phyloP scores from a whole-genome alignment of 2,888 invertebrate genomes.

The Lathronympha strigana region DNA sequence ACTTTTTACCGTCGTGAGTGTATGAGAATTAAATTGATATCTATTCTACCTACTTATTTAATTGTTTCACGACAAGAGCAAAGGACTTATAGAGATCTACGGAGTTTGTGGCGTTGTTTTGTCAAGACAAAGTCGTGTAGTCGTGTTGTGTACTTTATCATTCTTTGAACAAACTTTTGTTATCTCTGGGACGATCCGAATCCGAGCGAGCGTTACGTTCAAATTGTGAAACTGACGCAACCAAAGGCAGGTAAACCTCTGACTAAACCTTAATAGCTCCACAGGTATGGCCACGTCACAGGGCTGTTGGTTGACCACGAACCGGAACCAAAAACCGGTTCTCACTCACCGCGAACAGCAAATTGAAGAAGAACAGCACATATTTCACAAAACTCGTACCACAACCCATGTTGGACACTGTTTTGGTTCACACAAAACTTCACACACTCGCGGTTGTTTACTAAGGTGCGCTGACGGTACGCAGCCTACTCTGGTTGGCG shows the following conservation, averaged over 20 bases:
- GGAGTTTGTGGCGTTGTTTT: not conserved
- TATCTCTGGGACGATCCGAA: constrained; percentile 1
- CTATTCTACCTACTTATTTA: no score
- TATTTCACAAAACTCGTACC: constrained; percentile 92
- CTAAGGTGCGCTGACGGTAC: constrained; percentile 51
- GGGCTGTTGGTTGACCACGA: constrained; percentile 65
- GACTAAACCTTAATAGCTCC: constrained; percentile 30
- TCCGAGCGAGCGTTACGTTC: constrained; percentile 36
- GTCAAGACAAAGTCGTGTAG: not conserved
- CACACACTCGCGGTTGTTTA: constrained; percentile 74
- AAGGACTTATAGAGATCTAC: no score
- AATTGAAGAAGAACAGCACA: constrained; percentile 91
- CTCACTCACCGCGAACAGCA: constrained; percentile 90
- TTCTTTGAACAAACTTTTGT: constrained; percentile 7
- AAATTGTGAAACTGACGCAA: constrained; percentile 32
- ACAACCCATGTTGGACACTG: constrained; percentile 85
- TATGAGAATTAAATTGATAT: no score
- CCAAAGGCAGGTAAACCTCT: constrained; percentile 21
- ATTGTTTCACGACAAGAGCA: no score
- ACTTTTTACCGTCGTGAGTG: no score
- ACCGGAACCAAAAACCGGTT: constrained; percentile 77
- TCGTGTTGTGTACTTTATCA: not conserved
- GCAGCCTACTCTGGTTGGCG: constrained; percentile 52
- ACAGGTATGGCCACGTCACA: constrained; percentile 41
- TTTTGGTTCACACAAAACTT: constrained; percentile 64